Percentiles rank a stretch among this genome's conserved stretches.
These are phyloP conservation scores for Drosophila truncata DNA, from an alignment of 1,140 invertebrate genomes.

Conservation along the genomic window DNA sequence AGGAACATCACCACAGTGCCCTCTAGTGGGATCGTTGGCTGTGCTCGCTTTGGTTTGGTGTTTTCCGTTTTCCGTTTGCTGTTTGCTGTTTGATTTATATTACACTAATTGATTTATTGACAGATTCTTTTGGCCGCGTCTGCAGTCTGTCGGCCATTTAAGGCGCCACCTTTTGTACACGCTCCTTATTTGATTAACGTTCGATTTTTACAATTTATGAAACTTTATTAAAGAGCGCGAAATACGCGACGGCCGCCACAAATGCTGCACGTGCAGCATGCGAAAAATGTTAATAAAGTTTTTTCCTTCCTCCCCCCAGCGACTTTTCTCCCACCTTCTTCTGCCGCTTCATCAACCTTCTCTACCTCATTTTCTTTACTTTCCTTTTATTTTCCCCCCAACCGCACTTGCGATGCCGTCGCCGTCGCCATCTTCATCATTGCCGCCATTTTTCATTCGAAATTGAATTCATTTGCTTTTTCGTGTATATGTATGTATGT, in stretches of 20 bases:
- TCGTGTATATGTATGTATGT: constrained; percentile 6
- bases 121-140: constrained; percentile 73
- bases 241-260: constrained; percentile 50
- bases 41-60: constrained; percentile 17
- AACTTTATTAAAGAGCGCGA: constrained; percentile 76
- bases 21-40: constrained; percentile 38
- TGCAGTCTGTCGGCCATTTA: constrained; percentile 77
- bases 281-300: constrained; percentile 83
- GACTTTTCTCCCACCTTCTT: constrained; percentile 4
- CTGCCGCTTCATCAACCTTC: neutral
- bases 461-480: constrained; percentile 77
- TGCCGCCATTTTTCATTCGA: constrained; percentile 78
- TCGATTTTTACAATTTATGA: constrained; percentile 82
- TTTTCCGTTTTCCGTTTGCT: constrained; percentile 41
- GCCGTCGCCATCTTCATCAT: constrained; percentile 75
- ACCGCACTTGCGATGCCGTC: constrained; percentile 36
- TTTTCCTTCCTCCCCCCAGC: constrained; percentile 33
- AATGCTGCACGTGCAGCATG: constrained; percentile 75
- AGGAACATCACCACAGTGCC: constrained; percentile 64
- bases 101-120: constrained; percentile 81
- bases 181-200: constrained; percentile 82
- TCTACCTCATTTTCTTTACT: constrained; percentile 14
- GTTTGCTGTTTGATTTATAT: constrained; percentile 70
- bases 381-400: constrained; percentile 1
- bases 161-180: constrained; percentile 62